Evolutionary conservation across 2,888 invertebrate species (phyloP).

Genomic region (Colostygia pectinataria): DNA sequence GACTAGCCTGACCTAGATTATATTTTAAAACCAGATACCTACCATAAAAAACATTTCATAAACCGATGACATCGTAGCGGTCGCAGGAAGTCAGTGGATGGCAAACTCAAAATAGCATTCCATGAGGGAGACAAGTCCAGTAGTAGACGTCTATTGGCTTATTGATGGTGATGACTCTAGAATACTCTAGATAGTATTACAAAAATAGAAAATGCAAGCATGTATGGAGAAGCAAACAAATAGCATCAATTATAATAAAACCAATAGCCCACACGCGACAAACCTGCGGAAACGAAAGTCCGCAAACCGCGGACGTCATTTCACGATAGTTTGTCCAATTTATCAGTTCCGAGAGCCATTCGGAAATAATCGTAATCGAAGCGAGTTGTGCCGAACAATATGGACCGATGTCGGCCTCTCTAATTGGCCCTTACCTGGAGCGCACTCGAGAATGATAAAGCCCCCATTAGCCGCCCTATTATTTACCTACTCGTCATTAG

Average conservation of each 20-base stretch:
- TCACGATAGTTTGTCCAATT: conserved; percentile 81
- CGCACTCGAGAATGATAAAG: conserved; percentile 83
- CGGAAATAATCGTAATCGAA: conserved; percentile 81
- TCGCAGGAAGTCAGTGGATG: no score
- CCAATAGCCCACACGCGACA: conserved; percentile 43
- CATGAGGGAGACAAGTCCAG: no score
- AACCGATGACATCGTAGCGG: no score
- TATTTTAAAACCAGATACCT: no score
- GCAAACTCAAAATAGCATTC: no score
- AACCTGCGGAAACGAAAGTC: conserved; percentile 71
- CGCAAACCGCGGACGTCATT: conserved; percentile 75
- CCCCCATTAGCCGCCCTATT: conserved; percentile 83
- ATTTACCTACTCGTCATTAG: conserved; percentile 84
- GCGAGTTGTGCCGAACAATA: conserved; percentile 80
- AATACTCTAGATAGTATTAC: no score
- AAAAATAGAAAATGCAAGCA: no score
- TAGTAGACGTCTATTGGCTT: no score
- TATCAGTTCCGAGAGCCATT: conserved; percentile 77
- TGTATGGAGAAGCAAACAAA: conserved; percentile 2
- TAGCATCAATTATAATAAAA: conserved; percentile 10
- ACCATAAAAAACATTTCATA: no score
- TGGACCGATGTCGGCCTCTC: conserved; percentile 80
- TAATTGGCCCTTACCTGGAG: conserved; percentile 84
- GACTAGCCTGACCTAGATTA: no score
- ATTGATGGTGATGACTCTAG: no score